Conservation (phyloP, 2,888 invertebrate species). For the Xylocampa areola region DNA sequence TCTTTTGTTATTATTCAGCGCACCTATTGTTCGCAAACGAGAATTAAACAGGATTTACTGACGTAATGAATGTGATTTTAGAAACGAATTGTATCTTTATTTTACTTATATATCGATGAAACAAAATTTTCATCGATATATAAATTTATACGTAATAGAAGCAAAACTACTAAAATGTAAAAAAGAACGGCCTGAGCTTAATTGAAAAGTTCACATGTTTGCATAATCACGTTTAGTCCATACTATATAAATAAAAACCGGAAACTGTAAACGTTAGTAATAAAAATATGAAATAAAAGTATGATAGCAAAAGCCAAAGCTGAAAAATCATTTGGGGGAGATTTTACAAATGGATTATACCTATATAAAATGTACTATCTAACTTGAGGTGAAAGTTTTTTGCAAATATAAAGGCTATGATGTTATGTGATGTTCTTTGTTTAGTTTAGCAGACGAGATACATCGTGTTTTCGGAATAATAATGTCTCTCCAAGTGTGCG, state of each 20-base stretch:
- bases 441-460: slow-evolving; percentile 80
- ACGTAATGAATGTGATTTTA: slow-evolving; percentile 39
- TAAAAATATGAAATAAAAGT: background rate
- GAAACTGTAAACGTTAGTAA: slow-evolving; percentile 11
- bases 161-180: background rate
- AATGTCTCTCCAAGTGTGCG: slow-evolving; percentile 86
- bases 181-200: slow-evolving; percentile 11
- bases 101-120: slow-evolving; percentile 27
- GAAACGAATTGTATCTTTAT: slow-evolving; percentile 23
- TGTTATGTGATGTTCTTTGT: slow-evolving; percentile 50
- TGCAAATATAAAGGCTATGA: background rate
- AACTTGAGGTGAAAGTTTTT: slow-evolving; percentile 16
- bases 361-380: slow-evolving; percentile 25
- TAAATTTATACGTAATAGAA: background rate
- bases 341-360: slow-evolving; percentile 5
- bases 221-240: slow-evolving; percentile 21
- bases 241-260: slow-evolving; percentile 27
- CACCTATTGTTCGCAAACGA: slow-evolving; percentile 42
- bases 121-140: slow-evolving; percentile 8
- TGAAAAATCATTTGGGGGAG: background rate
- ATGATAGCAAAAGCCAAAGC: background rate
- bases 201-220: slow-evolving; percentile 13
- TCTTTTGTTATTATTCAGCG: slow-evolving; percentile 38
- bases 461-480: slow-evolving; percentile 83
- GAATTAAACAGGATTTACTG: slow-evolving; percentile 47